Evolutionary conservation across 2,888 invertebrate genomes (phyloP).

Genomic region (Resseliella maxima): DNA sequence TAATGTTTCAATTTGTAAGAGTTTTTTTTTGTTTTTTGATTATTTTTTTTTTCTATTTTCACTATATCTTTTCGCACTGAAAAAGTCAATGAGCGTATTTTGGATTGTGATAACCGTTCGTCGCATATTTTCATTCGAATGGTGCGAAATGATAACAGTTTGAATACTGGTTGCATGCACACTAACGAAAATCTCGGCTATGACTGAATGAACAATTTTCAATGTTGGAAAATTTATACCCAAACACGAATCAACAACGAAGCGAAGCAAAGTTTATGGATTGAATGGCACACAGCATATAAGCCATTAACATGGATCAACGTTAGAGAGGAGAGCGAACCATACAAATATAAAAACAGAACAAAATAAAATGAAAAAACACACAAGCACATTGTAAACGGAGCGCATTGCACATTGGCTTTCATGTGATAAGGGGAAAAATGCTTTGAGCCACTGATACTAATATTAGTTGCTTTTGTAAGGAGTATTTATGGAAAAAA

Average conservation of each 20-base stretch:
- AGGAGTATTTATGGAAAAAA: neutral
- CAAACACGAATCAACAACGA: neutral
- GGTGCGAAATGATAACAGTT: neutral
- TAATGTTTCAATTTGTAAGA: neutral
- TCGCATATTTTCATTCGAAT: neutral
- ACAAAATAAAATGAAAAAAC: neutral
- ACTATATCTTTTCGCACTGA: neutral
- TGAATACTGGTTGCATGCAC: neutral
- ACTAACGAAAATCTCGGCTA: slow-evolving; percentile 51
- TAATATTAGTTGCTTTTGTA: slow-evolving; percentile 14
- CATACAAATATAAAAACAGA: too few species aligned
- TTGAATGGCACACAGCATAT: neutral
- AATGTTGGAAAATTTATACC: slow-evolving; percentile 28
- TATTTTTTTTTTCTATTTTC: neutral
- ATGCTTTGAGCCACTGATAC: neutral
- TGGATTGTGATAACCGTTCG: neutral
- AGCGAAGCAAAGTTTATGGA: slow-evolving; percentile 7
- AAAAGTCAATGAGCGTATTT: neutral
- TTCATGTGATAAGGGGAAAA: slow-evolving; percentile 31
- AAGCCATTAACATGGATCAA: too few species aligned
- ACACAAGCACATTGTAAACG: neutral
- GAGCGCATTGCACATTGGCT: slow-evolving; percentile 36
- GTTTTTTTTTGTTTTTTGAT: neutral
- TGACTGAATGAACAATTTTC: slow-evolving; percentile 45
- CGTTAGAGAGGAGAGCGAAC: too few species aligned